Conservation (phyloP, 53 echinoderm and acorn worm genomes). For the Henricia sp. region DNA sequence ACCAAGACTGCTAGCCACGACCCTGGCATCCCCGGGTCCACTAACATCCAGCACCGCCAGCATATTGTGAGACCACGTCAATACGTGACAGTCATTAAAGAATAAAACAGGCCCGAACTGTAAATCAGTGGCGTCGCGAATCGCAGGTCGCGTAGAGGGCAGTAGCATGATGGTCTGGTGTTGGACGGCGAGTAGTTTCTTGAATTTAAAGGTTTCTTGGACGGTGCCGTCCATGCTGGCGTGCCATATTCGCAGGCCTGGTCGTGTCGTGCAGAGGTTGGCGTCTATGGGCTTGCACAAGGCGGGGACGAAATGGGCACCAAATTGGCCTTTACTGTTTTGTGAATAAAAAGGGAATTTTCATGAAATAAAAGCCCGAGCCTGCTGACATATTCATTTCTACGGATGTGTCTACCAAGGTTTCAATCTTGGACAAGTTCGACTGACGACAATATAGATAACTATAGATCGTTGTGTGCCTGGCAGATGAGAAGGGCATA, state of each 20-base stretch:
- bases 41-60: constrained; percentile 80
- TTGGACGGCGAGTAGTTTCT: constrained; percentile 66
- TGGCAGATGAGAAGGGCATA: too few species aligned
- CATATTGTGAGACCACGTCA: constrained; percentile 81
- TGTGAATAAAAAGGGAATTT: not conserved
- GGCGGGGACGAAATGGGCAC: constrained; percentile 80
- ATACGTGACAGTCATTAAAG: constrained; percentile 58
- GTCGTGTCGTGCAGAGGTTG: constrained; percentile 75
- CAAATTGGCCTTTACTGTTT: constrained; percentile 85
- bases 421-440: too few species aligned
- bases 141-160: constrained; percentile 56
- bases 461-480: too few species aligned
- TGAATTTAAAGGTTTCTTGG: constrained; percentile 79
- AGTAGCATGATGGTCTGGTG: constrained; percentile 73
- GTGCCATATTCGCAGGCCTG: constrained; percentile 87
- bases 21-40: constrained; percentile 57
- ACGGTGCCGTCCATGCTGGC: constrained; percentile 76
- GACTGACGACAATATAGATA: too few species aligned
- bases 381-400: too few species aligned
- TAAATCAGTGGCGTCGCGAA: constrained; percentile 59
- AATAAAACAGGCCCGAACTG: constrained; percentile 82
- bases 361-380: too few species aligned
- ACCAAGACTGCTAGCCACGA: constrained; percentile 79
- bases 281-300: constrained; percentile 89
- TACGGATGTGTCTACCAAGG: too few species aligned